Conservation (phyloP, 2,113 vertebrate species). For the Ammospiza nelsoni region DNA sequence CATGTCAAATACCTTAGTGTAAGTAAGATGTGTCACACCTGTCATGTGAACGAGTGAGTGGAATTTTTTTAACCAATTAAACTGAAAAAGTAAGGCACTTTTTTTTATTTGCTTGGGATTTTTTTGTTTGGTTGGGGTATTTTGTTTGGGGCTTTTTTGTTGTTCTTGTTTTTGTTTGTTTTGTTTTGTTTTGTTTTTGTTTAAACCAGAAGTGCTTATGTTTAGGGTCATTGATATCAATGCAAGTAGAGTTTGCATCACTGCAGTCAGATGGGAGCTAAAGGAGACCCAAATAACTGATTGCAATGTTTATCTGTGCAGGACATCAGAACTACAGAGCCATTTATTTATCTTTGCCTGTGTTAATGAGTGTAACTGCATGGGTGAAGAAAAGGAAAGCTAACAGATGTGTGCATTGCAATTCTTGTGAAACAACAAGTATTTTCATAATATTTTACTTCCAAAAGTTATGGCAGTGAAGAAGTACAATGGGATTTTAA, state of each 20-base stretch:
- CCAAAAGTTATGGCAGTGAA: background rate
- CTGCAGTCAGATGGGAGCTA: background rate
- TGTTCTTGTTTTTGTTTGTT: background rate
- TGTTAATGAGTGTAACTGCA: background rate
- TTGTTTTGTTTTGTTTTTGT: background rate
- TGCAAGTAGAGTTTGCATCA: background rate
- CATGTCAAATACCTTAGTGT: background rate
- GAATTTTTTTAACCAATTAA: background rate
- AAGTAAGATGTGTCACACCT: background rate
- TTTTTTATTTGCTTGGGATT: background rate
- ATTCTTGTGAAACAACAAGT: background rate
- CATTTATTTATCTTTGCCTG: background rate
- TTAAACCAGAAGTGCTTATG: background rate
- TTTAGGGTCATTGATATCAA: background rate
- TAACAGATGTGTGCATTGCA: fast-evolving
- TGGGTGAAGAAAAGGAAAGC: background rate
- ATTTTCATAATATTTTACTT: background rate
- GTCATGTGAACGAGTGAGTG: background rate
- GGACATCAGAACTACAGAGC: fast-evolving
- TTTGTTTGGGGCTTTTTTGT: background rate
- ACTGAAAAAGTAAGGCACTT: background rate
- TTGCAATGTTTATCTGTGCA: background rate
- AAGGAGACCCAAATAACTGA: background rate
- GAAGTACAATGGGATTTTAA: background rate
- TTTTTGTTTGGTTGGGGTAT: background rate